These are phyloP conservation scores for Muschampia plurimacula DNA, from an alignment of 2,888 invertebrate genomes.

Conservation along the genomic window DNA sequence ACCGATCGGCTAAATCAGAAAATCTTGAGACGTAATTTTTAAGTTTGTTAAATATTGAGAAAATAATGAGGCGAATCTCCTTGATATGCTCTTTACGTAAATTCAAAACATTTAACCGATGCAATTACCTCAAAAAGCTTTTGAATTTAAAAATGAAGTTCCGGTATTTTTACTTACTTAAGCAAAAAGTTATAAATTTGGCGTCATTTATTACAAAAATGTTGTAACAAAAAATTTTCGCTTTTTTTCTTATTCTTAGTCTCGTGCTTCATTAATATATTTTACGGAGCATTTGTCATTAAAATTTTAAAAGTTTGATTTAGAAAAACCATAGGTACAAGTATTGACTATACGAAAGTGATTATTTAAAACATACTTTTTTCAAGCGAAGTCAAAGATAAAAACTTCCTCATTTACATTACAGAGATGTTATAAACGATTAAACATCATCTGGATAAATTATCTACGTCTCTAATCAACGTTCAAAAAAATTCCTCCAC, in stretches of 20 bases:
- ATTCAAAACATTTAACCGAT: conserved; percentile 18
- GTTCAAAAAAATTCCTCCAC: conserved; percentile 23
- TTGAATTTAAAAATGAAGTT: conserved; percentile 9
- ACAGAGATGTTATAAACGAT: conserved; percentile 49
- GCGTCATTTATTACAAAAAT: not conserved
- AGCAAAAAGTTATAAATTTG: not conserved
- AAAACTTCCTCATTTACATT: conserved; percentile 40
- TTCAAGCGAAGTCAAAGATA: not conserved
- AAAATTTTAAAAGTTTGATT: not conserved
- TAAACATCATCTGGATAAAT: conserved; percentile 24
- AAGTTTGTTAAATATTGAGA: conserved; percentile 32
- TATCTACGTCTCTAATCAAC: conserved; percentile 23
- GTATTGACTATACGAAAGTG: not conserved
- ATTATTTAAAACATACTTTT: not conserved
- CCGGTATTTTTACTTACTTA: conserved; percentile 4
- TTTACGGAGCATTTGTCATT: not conserved
- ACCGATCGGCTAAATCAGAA: conserved; percentile 63
- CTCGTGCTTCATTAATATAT: not conserved
- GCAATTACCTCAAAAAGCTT: conserved; percentile 32
- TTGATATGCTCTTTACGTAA: conserved; percentile 34
- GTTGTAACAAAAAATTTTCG: not conserved
- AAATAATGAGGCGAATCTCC: conserved; percentile 33
- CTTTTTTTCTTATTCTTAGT: not conserved
- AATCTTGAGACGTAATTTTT: conserved; percentile 56
- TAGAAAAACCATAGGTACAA: not conserved